Percentiles rank a stretch among this genome's conserved stretches.
These are phyloP conservation scores for Hycleus cichorii DNA, from an alignment of 1,140 invertebrate genomes.

Conservation along the genomic window DNA sequence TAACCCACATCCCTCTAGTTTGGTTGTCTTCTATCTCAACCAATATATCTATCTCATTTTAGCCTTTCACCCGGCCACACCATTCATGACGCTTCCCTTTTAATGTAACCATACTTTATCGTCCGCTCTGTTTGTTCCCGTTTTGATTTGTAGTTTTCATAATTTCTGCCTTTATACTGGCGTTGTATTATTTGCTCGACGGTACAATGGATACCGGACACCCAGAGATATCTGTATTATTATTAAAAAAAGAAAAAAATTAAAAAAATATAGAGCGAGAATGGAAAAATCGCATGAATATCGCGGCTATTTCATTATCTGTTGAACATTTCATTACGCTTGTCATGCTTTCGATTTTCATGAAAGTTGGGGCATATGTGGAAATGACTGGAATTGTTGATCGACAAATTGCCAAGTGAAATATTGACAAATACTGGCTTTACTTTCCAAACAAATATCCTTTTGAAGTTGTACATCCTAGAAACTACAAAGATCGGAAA, in stretches of 20 bases:
- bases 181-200: too few relatives aligned
- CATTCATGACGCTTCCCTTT: slow-evolving; percentile 22
- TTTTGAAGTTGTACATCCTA: slow-evolving; percentile 6
- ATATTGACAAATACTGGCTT: slow-evolving; percentile 7
- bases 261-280: too few relatives aligned
- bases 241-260: too few relatives aligned
- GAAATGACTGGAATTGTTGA: too few relatives aligned
- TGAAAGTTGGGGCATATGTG: too few relatives aligned
- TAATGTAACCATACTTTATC: slow-evolving; percentile 22
- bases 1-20: too few relatives aligned
- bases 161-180: slow-evolving; percentile 5
- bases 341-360: too few relatives aligned
- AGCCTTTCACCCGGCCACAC: background rate
- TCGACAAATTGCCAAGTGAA: background rate
- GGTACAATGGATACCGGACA: too few relatives aligned
- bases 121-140: slow-evolving; percentile 18
- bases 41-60: background rate
- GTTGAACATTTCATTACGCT: too few relatives aligned
- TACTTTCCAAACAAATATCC: slow-evolving; percentile 2
- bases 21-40: background rate
- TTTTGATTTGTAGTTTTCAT: slow-evolving; percentile 21
- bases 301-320: too few relatives aligned
- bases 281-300: too few relatives aligned
- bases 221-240: too few relatives aligned
- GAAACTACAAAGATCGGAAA: slow-evolving; percentile 15